Base-by-base conservation (phyloP, 2,888 invertebrate species). In the Troides aeacus region DNA sequence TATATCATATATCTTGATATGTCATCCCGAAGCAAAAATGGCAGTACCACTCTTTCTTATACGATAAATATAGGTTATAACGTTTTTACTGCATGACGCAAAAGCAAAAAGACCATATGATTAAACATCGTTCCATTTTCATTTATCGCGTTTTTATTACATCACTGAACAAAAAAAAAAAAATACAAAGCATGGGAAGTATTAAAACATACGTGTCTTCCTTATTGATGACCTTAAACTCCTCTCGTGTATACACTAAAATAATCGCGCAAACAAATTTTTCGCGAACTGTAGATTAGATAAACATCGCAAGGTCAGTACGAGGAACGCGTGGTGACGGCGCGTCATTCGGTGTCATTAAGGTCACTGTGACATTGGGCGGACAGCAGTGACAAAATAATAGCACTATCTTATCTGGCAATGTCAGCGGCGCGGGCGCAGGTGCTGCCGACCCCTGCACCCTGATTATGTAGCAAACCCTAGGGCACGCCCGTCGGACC, bases 331-430 rank as follows among this genome's bases (percentile, higher is more conserved):
- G 85, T 81, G 81, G 81, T 84, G 82, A 82, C 84, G 85, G 78
- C 83, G 87, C 88, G 89, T 88, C 88, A 89, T 88, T 89, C 84
- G 83, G 85, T 88, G 92, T 89, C 92, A 92, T 89, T 92, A 88
- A 91, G 92, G 92, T 92, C 89, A 91, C 87, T 90, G 88, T 92
- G 92, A 92, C 92, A 91, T 92, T 92, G 92, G 88, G 79, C 82
- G 81, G 89, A 89, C 88, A 89, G 83, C 86, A 81, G 82, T 88
- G 88, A 88, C 92, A 90, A 90, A 91, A 92, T 91, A 91, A 91
- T 90, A 90, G 86, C 86, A 84, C 82, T 90, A 90, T 91, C 90
- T 92, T 92, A 92, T 92, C 92, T 88, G 82, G 79, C 90, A 91
- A 90, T 88, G 92, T 92, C 90, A 90, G 81, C 74, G 82, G 83